These are phyloP conservation scores for Monomorium pharaonis DNA, from an alignment of 1,140 invertebrate genomes.

Conservation along the genomic window DNA sequence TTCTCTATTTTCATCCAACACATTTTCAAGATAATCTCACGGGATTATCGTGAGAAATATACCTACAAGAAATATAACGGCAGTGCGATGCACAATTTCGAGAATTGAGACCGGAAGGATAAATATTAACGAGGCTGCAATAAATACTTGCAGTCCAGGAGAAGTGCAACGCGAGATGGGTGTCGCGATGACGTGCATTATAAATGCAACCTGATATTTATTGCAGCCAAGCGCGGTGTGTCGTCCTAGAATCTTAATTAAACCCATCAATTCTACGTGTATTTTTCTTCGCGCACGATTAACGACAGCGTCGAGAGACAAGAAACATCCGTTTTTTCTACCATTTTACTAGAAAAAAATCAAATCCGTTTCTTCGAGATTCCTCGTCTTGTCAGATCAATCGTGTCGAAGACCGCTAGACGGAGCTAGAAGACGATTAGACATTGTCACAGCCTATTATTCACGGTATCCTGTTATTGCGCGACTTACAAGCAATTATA, in stretches of 20 bases:
- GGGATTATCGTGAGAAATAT: too few relatives aligned
- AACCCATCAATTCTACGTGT: neutral
- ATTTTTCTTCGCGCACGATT: neutral
- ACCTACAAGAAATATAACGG: neutral
- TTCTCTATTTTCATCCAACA: neutral
- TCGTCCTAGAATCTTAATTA: conserved; percentile 46
- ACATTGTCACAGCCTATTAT: conserved; percentile 48
- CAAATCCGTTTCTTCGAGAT: neutral
- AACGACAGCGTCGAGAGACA: too few relatives aligned
- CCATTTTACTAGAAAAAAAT: too few relatives aligned
- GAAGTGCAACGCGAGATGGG: neutral
- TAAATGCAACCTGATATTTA: conserved; percentile 1
- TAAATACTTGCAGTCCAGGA: conserved; percentile 3
- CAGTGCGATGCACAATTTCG: neutral
- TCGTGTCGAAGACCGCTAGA: neutral
- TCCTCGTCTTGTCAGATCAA: neutral
- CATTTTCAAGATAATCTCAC: neutral
- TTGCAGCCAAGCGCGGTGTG: neutral
- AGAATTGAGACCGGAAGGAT: neutral
- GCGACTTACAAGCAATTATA: neutral
- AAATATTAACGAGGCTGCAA: neutral
- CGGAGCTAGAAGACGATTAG: too few relatives aligned
- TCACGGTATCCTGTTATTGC: conserved; percentile 63
- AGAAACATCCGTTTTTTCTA: neutral
- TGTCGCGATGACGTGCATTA: neutral